Conservation (phyloP, 2,888 invertebrate genomes). For the Drosophila neoperkinsi region DNA sequence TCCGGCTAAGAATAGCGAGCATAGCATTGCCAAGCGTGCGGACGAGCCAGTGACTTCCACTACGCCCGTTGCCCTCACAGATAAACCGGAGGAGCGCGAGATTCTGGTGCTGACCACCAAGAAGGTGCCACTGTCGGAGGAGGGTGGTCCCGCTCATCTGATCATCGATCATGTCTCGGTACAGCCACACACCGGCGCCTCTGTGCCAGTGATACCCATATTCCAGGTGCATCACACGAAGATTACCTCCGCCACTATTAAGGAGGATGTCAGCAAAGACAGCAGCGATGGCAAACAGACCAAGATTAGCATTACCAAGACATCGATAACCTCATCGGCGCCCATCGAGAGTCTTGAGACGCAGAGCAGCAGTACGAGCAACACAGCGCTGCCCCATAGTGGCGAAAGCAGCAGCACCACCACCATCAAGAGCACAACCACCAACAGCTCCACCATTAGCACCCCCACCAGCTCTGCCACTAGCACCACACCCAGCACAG, state of each 20-base stretch:
- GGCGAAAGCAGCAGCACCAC: constrained; percentile 9
- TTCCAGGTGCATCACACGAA: constrained; percentile 79
- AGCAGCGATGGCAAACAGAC: constrained; percentile 68
- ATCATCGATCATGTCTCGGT: constrained; percentile 82
- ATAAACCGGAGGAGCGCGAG: constrained; percentile 50
- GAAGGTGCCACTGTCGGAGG: constrained; percentile 62
- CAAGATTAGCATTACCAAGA: constrained; percentile 74
- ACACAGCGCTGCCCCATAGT: constrained; percentile 12
- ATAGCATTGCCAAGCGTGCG: constrained; percentile 55
- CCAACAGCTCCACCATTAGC: constrained; percentile 34
- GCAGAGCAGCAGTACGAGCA: constrained; percentile 33
- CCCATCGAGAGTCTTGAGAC: constrained; percentile 55
- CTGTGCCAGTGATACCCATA: constrained; percentile 70
- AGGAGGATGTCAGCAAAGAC: constrained; percentile 61
- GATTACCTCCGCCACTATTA: constrained; percentile 64
- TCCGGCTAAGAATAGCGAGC: constrained; percentile 21
- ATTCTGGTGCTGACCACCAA: constrained; percentile 75
- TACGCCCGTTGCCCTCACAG: not conserved
- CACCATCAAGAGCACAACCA: constrained; percentile 22
- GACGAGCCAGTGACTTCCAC: constrained; percentile 32
- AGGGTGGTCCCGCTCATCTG: constrained; percentile 73
- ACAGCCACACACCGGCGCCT: constrained; percentile 62
- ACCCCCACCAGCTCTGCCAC: constrained; percentile 23
- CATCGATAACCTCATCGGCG: constrained; percentile 68
- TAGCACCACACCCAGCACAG: constrained; percentile 10